Evolutionary conservation across 2,888 invertebrate species (phyloP).

Genomic region (Atrina japonica): DNA sequence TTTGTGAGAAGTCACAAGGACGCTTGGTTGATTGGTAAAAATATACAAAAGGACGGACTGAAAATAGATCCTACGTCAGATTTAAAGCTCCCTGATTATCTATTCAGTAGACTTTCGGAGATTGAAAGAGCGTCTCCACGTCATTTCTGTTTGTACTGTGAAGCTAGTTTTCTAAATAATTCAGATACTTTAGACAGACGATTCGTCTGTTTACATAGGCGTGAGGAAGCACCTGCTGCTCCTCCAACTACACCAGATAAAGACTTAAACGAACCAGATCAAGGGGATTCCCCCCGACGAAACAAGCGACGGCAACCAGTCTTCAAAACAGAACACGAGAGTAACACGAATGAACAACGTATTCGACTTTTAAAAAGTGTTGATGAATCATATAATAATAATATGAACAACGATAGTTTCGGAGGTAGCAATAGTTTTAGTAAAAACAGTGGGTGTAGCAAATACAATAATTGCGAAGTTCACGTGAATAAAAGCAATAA

Average conservation of each 20-base stretch:
- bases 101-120: slow-evolving; percentile 43
- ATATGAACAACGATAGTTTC: neutral
- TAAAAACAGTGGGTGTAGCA: neutral
- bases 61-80: slow-evolving; percentile 43
- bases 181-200: neutral
- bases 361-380: slow-evolving; percentile 5
- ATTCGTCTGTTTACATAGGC: slow-evolving; percentile 12
- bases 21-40: slow-evolving; percentile 68
- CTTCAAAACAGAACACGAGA: neutral
- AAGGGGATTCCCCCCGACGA: neutral
- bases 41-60: slow-evolving; percentile 35
- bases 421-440: neutral
- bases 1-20: slow-evolving; percentile 66
- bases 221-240: slow-evolving; percentile 38
- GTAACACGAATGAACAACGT: neutral
- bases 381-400: slow-evolving; percentile 5
- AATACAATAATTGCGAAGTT: neutral
- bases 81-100: slow-evolving; percentile 52
- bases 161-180: neutral
- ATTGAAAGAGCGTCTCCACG: slow-evolving; percentile 13
- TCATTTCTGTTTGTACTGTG: slow-evolving; percentile 17
- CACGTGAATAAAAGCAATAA: neutral
- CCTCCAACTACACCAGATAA: slow-evolving; percentile 52
- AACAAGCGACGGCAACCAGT: neutral
- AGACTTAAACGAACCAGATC: slow-evolving; percentile 5